Conservation (phyloP, 2,888 invertebrate genomes). For the Folsomia candida region DNA sequence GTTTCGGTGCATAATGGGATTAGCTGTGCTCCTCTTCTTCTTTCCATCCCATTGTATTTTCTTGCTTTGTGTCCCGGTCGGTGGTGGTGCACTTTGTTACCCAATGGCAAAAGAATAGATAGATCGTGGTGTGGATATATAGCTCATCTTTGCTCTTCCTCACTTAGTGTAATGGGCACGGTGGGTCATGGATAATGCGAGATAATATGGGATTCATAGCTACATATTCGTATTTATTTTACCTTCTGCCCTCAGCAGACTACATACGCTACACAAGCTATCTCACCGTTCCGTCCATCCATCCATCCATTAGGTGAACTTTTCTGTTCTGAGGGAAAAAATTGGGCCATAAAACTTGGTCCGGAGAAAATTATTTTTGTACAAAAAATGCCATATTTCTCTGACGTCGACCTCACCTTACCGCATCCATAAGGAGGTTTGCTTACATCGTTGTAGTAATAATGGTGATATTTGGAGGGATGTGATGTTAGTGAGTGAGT, state of each 20-base stretch:
- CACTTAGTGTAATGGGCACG: no score
- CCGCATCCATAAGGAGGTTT: no score
- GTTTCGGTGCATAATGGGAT: constrained; percentile 14
- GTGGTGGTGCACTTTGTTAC: constrained; percentile 5
- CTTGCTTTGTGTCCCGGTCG: no score
- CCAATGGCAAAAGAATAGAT: neutral
- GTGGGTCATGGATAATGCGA: no score
- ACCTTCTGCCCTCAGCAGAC: no score
- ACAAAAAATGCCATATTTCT: constrained; percentile 1
- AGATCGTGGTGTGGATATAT: neutral
- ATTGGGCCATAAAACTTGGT: constrained; percentile 29
- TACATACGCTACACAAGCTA: no score
- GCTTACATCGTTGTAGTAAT: no score
- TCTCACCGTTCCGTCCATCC: neutral
- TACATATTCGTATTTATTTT: no score
- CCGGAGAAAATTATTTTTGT: constrained; percentile 15
- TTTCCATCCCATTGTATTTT: no score
- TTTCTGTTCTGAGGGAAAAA: constrained; percentile 22
- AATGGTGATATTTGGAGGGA: no score
- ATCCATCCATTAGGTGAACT: constrained; percentile 15
- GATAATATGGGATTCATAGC: no score
- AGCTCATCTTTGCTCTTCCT: no score
- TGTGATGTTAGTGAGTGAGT: neutral
- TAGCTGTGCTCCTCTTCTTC: constrained; percentile 3
- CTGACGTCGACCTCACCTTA: neutral